A percentile compares a stretch with the other conserved stretches of the same genome.
Evolutionary conservation across 1,140 invertebrate genomes (phyloP).

Genomic region (Brachionus koreanus): DNA sequence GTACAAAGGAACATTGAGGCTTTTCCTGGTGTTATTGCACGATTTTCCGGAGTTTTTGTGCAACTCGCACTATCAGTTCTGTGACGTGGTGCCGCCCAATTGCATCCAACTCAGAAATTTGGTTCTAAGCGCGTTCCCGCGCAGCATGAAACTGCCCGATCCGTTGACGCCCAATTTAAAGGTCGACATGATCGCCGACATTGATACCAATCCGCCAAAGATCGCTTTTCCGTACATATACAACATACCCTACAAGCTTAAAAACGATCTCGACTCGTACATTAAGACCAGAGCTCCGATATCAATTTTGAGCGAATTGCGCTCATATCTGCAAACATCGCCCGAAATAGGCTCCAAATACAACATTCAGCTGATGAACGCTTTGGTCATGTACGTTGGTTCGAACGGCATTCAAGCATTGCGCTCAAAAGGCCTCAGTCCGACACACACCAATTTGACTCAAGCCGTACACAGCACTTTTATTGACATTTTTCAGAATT

Average conservation of each 20-base stretch:
- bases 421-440: slow-evolving; percentile 73
- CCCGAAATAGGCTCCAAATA: slow-evolving; percentile 17
- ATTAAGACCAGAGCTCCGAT: slow-evolving; percentile 88
- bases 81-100: slow-evolving; percentile 96
- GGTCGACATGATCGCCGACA: slow-evolving; percentile 83
- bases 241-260: slow-evolving; percentile 79
- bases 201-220: slow-evolving; percentile 75
- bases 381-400: slow-evolving; percentile 23
- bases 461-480: slow-evolving; percentile 92
- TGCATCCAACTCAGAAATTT: slow-evolving; percentile 98
- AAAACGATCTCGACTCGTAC: slow-evolving; percentile 90
- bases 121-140: slow-evolving; percentile 91
- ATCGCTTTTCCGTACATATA: slow-evolving; percentile 80
- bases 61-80: slow-evolving; percentile 98
- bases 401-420: slow-evolving; percentile 62
- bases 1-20: slow-evolving; percentile 78
- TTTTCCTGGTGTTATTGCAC: slow-evolving; percentile 89
- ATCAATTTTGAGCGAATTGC: slow-evolving; percentile 84
- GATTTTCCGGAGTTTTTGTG: slow-evolving; percentile 99
- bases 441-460: slow-evolving; percentile 70
- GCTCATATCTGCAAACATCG: slow-evolving; percentile 51
- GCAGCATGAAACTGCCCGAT: slow-evolving; percentile 94
- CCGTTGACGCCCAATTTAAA: slow-evolving; percentile 88
- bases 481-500: slow-evolving; percentile 99
- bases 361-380: slow-evolving; percentile 43